These are phyloP conservation scores for Tor tambroides DNA, from an alignment of 2,113 vertebrate genomes.

Conservation along the genomic window DNA sequence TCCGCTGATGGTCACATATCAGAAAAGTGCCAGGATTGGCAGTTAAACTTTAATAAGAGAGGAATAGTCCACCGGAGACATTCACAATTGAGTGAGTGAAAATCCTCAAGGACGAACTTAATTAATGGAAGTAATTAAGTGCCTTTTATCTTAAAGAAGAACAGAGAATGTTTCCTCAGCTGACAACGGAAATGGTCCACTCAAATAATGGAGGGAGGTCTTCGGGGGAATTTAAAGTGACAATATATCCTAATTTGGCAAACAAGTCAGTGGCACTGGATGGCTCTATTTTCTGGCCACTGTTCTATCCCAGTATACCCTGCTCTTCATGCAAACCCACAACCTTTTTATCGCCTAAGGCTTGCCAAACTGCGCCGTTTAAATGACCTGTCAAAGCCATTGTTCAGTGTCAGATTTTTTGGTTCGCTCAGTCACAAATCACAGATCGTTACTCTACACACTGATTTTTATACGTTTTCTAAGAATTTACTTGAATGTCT, in stretches of 20 bases:
- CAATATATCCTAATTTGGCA: slow-evolving; percentile 58
- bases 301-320: slow-evolving; percentile 34
- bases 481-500: not conserved
- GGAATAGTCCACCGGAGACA: slow-evolving; percentile 50
- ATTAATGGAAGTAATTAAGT: slow-evolving; percentile 68
- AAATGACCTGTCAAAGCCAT: slow-evolving; percentile 37
- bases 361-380: slow-evolving; percentile 31
- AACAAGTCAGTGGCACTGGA: slow-evolving; percentile 49
- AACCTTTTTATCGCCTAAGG: slow-evolving; percentile 34
- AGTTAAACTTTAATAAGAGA: slow-evolving; percentile 42
- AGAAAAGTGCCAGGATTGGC: not conserved
- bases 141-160: slow-evolving; percentile 61
- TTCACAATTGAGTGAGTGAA: slow-evolving; percentile 47
- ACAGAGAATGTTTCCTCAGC: slow-evolving; percentile 57
- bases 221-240: slow-evolving; percentile 50
- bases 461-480: not conserved
- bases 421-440: not conserved
- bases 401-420: slow-evolving; percentile 11
- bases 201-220: slow-evolving; percentile 59
- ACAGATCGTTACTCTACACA: no score
- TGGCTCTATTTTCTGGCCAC: slow-evolving; percentile 52
- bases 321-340: slow-evolving; percentile 28
- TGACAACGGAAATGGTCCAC: slow-evolving; percentile 49
- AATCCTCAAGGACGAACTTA: slow-evolving; percentile 63
- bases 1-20: not conserved